A percentile compares a stretch with the other conserved stretches of the same genome.
Evolutionary conservation across 2,113 vertebrate genomes (phyloP).

Genomic region (Campylorhamphus procurvoides): DNA sequence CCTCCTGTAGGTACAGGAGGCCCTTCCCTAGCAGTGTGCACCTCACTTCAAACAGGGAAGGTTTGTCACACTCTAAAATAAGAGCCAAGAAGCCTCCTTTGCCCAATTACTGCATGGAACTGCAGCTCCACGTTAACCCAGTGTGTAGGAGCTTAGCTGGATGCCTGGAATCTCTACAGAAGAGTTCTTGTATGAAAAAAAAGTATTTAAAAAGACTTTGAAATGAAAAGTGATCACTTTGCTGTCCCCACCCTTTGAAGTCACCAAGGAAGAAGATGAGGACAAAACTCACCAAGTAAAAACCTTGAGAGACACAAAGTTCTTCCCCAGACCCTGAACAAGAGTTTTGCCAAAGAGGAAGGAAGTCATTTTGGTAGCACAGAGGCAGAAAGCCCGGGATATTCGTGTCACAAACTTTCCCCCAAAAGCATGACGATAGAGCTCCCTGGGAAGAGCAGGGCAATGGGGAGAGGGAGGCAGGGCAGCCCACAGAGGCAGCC

Average conservation of each 20-base stretch:
- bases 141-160: neutral
- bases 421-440: rapidly evolving
- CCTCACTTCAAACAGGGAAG: neutral
- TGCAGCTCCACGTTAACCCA: neutral
- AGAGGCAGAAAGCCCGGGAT: neutral
- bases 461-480: neutral
- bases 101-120: neutral
- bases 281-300: neutral
- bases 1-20: neutral
- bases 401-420: neutral
- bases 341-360: neutral
- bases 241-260: neutral
- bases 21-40: neutral
- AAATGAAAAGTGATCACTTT: neutral
- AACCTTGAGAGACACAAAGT: neutral
- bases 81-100: neutral
- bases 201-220: neutral
- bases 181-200: neutral
- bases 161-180: neutral
- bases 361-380: neutral
- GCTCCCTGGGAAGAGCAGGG: neutral
- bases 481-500: neutral
- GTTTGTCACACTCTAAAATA: neutral
- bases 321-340: neutral
- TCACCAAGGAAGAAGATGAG: neutral